Percentiles rank a stretch among this genome's conserved stretches.
Conservation (phyloP, 2,797 vertebrate species). For the Sebastes kiyomatsui region DNA sequence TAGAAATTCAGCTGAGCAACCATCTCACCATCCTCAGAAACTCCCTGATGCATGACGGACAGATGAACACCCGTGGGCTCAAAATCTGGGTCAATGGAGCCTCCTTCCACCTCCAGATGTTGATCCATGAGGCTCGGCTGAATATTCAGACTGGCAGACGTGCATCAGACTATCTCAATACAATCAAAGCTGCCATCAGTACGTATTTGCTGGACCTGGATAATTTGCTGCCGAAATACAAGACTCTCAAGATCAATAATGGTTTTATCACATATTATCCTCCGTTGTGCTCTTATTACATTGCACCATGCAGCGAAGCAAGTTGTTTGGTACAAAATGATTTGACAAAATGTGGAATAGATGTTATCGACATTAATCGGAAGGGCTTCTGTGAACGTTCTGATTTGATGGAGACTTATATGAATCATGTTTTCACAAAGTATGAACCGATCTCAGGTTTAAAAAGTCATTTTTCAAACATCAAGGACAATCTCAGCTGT, state of each 20-base stretch:
- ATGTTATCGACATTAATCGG: neutral
- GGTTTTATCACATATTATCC: fast-evolving
- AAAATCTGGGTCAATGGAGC: slow-evolving; percentile 9
- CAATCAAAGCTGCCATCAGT: fast-evolving
- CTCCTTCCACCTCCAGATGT: slow-evolving; percentile 4
- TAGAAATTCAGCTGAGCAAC: neutral
- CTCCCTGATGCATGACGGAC: neutral
- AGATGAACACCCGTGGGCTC: neutral
- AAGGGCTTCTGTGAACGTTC: fast-evolving
- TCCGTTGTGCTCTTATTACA: fast-evolving
- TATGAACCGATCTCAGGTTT: no score
- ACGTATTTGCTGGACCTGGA: neutral
- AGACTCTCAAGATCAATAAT: neutral
- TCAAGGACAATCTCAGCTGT: no score
- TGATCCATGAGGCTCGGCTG: slow-evolving; percentile 1
- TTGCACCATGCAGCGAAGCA: fast-evolving
- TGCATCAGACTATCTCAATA: no score
- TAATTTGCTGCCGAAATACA: neutral
- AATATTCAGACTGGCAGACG: fast-evolving
- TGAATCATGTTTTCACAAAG: no score
- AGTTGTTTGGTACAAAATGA: fast-evolving
- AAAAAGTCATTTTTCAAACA: no score
- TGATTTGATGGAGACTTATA: no score
- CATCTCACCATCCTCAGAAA: slow-evolving; percentile 3
- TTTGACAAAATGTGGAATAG: fast-evolving